Percentiles rank a stretch among this genome's conserved stretches.
phyloP scores from a whole-genome alignment of 2,797 vertebrate species.

The Poeciliopsis presidionis region DNA sequence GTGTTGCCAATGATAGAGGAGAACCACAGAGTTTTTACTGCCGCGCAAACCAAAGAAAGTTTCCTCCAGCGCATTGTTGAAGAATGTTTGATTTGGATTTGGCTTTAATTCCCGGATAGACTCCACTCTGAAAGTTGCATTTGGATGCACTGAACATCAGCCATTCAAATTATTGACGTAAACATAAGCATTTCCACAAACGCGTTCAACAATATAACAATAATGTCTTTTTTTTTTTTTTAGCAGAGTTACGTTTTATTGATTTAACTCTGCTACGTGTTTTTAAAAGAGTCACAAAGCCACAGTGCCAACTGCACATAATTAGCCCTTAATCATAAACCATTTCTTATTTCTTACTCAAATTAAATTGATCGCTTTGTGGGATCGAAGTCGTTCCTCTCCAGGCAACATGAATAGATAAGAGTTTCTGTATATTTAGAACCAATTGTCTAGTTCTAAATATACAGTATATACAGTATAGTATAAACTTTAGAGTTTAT shows the following conservation, averaged over 20 bases:
- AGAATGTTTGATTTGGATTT: not conserved
- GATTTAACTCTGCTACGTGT: not conserved
- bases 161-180: not conserved
- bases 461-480: no score
- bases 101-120: not conserved
- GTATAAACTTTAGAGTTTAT: not conserved
- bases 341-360: conserved; percentile 34
- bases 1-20: not conserved
- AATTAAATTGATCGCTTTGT: conserved; percentile 64
- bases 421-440: not conserved
- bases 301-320: not conserved
- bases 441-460: not conserved
- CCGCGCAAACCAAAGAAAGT: not conserved
- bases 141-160: not conserved
- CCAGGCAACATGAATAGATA: not conserved
- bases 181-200: not conserved
- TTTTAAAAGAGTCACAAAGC: not conserved
- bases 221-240: no score
- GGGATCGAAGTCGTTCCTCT: conserved; percentile 44
- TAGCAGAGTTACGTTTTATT: no score
- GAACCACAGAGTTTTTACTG: not conserved
- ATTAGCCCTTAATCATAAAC: not conserved
- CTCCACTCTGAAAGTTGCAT: not conserved
- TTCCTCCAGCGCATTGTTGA: not conserved
- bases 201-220: not conserved